Evolutionary conservation across 2,113 vertebrate genomes (phyloP).

Genomic region (Labeo rohita): DNA sequence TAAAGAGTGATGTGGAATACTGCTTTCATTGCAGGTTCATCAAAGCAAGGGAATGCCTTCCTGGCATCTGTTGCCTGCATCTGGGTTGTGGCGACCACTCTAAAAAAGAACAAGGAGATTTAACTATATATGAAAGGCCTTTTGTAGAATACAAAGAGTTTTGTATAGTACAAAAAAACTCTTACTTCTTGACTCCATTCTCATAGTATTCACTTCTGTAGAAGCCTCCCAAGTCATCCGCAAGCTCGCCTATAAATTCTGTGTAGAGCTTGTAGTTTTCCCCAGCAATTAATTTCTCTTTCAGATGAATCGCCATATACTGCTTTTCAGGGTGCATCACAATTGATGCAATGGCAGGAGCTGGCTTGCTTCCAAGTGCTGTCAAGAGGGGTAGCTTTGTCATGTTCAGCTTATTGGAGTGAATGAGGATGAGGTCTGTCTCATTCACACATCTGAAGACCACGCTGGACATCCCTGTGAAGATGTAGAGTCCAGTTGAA

Average conservation of each 20-base stretch:
- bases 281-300: constrained; percentile 10
- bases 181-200: constrained; percentile 72
- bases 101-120: constrained; percentile 47
- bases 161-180: too few relatives aligned
- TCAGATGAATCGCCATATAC: constrained; percentile 84
- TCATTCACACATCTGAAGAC: constrained; percentile 76
- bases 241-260: constrained; percentile 82
- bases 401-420: constrained; percentile 88
- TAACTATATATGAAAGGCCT: not conserved
- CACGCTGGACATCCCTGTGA: constrained; percentile 80
- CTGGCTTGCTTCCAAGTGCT: fast-evolving
- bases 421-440: constrained; percentile 87
- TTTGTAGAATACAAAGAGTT: too few relatives aligned
- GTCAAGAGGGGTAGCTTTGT: constrained; percentile 56
- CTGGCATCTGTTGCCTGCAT: constrained; percentile 78
- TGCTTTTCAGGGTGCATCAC: constrained; percentile 77
- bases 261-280: constrained; percentile 75
- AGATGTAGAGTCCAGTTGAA: constrained; percentile 60
- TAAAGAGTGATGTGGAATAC: constrained; percentile 75
- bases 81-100: constrained; percentile 79
- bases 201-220: constrained; percentile 91
- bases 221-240: constrained; percentile 88
- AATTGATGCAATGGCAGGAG: constrained; percentile 49
- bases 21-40: constrained; percentile 79
- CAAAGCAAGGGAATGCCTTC: constrained; percentile 80